A percentile compares a stretch with the other conserved stretches of the same genome.
Evolutionary conservation across 1,140 invertebrate genomes (phyloP).

Genomic region (Gryllus bimaculatus): DNA sequence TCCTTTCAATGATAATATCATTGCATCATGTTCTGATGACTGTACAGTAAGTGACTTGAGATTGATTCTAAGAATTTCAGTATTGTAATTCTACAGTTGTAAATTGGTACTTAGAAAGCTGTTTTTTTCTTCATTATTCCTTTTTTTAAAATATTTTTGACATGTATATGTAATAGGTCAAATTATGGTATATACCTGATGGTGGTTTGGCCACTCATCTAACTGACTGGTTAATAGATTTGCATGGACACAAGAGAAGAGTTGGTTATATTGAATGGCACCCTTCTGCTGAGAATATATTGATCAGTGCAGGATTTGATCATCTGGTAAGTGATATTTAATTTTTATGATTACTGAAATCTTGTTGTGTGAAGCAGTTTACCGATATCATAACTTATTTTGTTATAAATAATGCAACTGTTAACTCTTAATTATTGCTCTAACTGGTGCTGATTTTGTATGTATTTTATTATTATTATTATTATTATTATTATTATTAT

Average conservation of each 20-base stretch:
- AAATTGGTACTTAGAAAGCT: not conserved
- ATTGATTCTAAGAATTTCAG: not conserved
- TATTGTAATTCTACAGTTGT: not conserved
- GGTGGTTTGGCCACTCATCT: constrained; percentile 69
- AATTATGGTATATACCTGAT: constrained; percentile 88
- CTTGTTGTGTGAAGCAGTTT: no score
- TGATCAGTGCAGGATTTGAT: constrained; percentile 81
- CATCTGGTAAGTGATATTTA: constrained; percentile 50
- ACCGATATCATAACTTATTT: no score
- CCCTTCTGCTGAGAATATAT: constrained; percentile 83
- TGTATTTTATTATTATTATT: no score
- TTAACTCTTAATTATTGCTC: no score
- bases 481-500: no score
- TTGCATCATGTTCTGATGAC: constrained; percentile 91
- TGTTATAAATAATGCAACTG: no score
- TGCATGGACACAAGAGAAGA: constrained; percentile 77
- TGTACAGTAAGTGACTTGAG: constrained; percentile 56
- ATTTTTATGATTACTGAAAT: constrained; percentile 9
- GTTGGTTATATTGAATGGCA: constrained; percentile 90
- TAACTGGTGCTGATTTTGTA: no score
- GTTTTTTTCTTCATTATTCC: not conserved
- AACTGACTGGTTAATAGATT: constrained; percentile 75
- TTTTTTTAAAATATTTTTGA: not conserved
- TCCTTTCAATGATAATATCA: constrained; percentile 90
- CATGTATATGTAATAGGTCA: constrained; percentile 48